These are phyloP conservation scores for Cephalopterus ornatus DNA, from an alignment of 2,113 vertebrate species.

Conservation along the genomic window DNA sequence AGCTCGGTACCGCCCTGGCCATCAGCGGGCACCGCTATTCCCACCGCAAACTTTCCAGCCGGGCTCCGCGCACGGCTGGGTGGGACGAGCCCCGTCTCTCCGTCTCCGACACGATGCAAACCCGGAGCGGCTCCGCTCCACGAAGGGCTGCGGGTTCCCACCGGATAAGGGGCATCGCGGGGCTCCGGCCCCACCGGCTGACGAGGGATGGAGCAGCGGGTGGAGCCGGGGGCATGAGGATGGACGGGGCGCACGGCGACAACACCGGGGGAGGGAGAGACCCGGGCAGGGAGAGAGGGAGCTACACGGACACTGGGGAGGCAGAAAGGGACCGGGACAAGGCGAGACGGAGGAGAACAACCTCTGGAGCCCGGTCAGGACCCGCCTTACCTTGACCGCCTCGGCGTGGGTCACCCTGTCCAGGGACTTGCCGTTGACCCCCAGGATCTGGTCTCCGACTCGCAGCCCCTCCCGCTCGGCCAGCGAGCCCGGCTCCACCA, in stretches of 20 bases:
- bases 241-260: background rate
- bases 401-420: constrained; percentile 91
- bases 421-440: constrained; percentile 91
- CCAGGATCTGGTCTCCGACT: constrained; percentile 94
- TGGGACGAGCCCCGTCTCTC: background rate
- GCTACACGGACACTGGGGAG: too few species aligned
- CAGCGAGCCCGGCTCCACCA: constrained; percentile 93
- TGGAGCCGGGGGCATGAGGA: background rate
- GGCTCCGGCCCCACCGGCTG: background rate
- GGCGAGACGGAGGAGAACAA: background rate
- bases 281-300: background rate
- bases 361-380: background rate
- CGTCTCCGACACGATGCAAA: background rate
- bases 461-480: constrained; percentile 91
- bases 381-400: constrained; percentile 87
- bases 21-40: fast-evolving
- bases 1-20: background rate
- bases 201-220: background rate
- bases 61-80: background rate
- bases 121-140: background rate
- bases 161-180: background rate
- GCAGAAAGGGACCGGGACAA: background rate
- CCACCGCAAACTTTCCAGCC: background rate
- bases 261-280: too few species aligned
- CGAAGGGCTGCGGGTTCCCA: background rate